phyloP scores from a whole-genome alignment of 2,113 vertebrate genomes.

The Actinemys pallida region DNA sequence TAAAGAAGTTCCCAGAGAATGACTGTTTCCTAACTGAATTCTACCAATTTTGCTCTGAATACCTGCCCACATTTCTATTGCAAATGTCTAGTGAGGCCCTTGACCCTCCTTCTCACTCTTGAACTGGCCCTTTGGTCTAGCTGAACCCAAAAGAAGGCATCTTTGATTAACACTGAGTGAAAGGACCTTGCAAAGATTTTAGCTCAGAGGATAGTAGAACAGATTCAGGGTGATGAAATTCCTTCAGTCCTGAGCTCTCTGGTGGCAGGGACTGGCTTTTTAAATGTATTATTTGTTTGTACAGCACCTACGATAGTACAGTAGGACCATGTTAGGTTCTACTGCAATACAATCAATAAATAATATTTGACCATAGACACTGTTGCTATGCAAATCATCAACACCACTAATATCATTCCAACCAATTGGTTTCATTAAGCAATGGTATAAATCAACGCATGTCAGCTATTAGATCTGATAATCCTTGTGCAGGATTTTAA shows the following conservation, averaged over 20 bases:
- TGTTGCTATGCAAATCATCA: neutral
- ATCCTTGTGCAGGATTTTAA: too few species aligned
- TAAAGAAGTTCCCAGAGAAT: neutral
- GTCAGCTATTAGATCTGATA: too few species aligned
- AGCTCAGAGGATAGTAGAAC: neutral
- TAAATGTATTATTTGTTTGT: neutral
- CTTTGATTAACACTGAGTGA: neutral
- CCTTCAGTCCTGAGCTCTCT: neutral
- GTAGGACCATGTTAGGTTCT: neutral
- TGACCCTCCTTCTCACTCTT: neutral
- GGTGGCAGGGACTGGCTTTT: neutral
- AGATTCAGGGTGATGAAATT: accelerated
- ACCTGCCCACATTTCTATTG: neutral
- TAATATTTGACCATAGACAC: neutral
- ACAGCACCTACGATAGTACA: neutral
- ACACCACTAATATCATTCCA: neutral
- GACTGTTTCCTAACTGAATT: neutral
- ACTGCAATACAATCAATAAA: neutral
- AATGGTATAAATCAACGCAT: too few species aligned
- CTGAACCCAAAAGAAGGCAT: neutral
- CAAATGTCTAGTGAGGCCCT: neutral
- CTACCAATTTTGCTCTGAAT: neutral
- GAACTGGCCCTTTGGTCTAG: neutral
- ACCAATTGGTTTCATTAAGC: neutral
- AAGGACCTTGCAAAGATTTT: neutral